A percentile compares a stretch with the other conserved stretches of the same genome.
Conservation (phyloP, 2,113 vertebrate species). For the Mungos mungo region DNA sequence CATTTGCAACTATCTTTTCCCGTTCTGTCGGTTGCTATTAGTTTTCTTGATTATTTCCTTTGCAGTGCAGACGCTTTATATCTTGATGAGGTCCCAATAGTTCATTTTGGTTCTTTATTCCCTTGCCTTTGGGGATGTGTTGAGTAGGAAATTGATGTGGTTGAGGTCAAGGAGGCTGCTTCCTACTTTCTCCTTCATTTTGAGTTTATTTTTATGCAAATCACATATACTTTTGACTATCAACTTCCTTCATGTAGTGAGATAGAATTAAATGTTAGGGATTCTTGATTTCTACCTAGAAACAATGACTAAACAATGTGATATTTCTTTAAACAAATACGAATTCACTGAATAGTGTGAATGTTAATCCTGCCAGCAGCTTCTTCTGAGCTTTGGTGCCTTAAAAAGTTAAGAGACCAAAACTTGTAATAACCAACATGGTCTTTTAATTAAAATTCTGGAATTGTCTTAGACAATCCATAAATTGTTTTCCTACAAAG, state of each 20-base stretch:
- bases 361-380: not conserved
- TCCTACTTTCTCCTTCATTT: too few relatives aligned
- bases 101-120: too few relatives aligned
- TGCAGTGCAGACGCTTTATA: too few relatives aligned
- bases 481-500: not conserved
- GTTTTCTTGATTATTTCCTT: too few relatives aligned
- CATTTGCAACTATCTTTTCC: too few relatives aligned
- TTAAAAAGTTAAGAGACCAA: conserved; percentile 5
- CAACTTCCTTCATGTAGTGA: not conserved
- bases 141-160: too few relatives aligned
- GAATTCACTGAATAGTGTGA: not conserved
- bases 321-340: not conserved
- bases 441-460: not conserved
- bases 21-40: too few relatives aligned
- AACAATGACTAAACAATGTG: not conserved
- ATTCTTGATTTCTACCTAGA: not conserved
- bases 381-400: not conserved
- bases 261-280: not conserved
- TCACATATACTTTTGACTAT: not conserved
- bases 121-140: too few relatives aligned
- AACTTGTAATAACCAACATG: not conserved
- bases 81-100: too few relatives aligned
- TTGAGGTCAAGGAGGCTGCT: too few relatives aligned
- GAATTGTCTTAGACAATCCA: not conserved
- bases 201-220: too few relatives aligned